Percentiles rank a stretch among this genome's conserved stretches.
These are phyloP conservation scores for Eilema griseolum DNA, from an alignment of 2,888 invertebrate species.

Conservation along the genomic window DNA sequence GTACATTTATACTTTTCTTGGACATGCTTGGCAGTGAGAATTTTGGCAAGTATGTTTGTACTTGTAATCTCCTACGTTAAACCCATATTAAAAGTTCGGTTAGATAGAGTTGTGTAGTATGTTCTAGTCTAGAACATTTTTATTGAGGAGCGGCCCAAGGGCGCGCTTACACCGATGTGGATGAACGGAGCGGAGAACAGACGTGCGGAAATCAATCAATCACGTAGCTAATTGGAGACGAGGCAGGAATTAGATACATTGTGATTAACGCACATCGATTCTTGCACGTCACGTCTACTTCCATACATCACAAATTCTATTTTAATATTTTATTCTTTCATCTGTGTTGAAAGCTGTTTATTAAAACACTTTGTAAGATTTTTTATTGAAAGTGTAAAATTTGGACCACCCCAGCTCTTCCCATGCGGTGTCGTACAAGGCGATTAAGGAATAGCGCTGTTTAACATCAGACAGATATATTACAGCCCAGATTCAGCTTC, in stretches of 20 bases:
- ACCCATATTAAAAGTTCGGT: not conserved
- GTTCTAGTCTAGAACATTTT: too few relatives aligned
- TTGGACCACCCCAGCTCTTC: too few relatives aligned
- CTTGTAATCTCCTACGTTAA: too few relatives aligned
- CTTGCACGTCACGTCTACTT: not conserved
- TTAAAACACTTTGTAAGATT: too few relatives aligned
- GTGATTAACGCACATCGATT: not conserved
- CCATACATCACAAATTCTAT: not conserved
- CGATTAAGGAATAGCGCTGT: too few relatives aligned
- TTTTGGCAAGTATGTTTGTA: too few relatives aligned
- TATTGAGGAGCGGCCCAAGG: not conserved
- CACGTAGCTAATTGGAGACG: constrained; percentile 1
- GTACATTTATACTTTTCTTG: too few relatives aligned
- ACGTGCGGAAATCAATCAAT: not conserved
- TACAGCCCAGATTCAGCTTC: too few relatives aligned
- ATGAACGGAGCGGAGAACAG: not conserved
- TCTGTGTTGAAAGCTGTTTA: not conserved
- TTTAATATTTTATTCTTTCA: not conserved
- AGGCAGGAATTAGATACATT: not conserved
- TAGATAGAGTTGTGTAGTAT: not conserved
- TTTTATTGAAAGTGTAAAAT: too few relatives aligned
- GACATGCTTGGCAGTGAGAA: too few relatives aligned
- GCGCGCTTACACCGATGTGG: not conserved
- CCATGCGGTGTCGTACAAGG: too few relatives aligned
- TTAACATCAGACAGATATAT: too few relatives aligned